Conservation (phyloP, 2,888 invertebrate species). For the Boloria euphrosyne region DNA sequence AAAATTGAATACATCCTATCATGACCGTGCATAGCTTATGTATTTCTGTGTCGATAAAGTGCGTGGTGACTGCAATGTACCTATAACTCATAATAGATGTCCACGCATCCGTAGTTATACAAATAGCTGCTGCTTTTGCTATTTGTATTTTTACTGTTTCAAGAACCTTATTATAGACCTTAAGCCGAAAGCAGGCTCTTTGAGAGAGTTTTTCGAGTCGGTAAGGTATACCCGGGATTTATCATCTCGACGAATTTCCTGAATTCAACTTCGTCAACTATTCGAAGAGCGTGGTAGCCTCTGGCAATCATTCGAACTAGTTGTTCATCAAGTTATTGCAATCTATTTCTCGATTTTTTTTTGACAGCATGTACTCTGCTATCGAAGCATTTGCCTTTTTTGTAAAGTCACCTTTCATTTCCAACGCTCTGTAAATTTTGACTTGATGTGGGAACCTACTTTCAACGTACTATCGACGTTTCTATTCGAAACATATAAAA, state of each 20-base stretch:
- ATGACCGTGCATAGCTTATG: constrained; percentile 9
- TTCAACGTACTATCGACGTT: no score
- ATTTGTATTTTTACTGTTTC: constrained; percentile 22
- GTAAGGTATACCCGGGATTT: constrained; percentile 16
- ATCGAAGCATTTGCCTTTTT: no score
- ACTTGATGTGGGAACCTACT: no score
- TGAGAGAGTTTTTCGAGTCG: constrained; percentile 12
- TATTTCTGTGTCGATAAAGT: constrained; percentile 25
- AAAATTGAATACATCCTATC: constrained; percentile 18
- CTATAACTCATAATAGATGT: constrained; percentile 32
- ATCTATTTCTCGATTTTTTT: no score
- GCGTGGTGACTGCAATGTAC: constrained; percentile 33
- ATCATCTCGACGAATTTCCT: constrained; percentile 15
- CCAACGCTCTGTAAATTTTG: no score
- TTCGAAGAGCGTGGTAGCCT: constrained; percentile 11
- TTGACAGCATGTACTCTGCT: no score
- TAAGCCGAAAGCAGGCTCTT: constrained; percentile 9
- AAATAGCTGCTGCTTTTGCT: constrained; percentile 25
- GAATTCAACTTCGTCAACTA: constrained; percentile 23
- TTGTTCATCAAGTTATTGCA: constrained; percentile 14
- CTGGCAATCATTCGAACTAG: constrained; percentile 16
- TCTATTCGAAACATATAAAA: no score
- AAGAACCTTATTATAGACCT: constrained; percentile 7
- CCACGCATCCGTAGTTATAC: constrained; percentile 38
- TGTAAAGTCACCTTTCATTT: no score